phyloP scores from a whole-genome alignment of 2,888 invertebrate genomes.

The Crematogaster levior region DNA sequence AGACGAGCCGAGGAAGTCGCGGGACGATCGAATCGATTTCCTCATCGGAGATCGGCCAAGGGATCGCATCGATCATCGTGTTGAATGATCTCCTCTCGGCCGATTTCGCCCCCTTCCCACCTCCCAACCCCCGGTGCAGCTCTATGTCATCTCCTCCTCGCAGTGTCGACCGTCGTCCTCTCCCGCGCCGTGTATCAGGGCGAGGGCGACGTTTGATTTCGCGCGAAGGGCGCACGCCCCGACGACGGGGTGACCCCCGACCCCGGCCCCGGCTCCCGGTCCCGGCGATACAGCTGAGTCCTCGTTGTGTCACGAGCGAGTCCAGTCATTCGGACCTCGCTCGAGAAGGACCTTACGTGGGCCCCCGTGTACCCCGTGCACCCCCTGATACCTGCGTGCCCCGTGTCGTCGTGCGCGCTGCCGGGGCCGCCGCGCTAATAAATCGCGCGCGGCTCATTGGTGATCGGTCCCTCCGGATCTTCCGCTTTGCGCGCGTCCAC shows the following conservation, averaged over 20 bases:
- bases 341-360: not conserved
- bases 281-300: slow-evolving; percentile 74
- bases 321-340: slow-evolving; percentile 67
- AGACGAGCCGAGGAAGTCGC: slow-evolving; percentile 22
- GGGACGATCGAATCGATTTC: not conserved
- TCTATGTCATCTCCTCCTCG: not conserved
- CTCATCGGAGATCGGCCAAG: not conserved
- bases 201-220: slow-evolving; percentile 72
- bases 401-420: not conserved
- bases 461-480: slow-evolving; percentile 4
- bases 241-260: slow-evolving; percentile 5
- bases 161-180: no score
- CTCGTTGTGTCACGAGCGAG: slow-evolving; percentile 77
- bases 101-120: no score
- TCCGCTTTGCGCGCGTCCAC: not conserved
- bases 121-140: not conserved
- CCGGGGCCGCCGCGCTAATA: not conserved
- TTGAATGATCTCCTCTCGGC: not conserved
- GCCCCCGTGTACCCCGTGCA: not conserved
- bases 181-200: not conserved
- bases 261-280: slow-evolving; percentile 43
- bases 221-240: slow-evolving; percentile 74
- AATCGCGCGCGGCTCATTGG: not conserved
- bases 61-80: not conserved
- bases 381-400: not conserved